Evolutionary conservation across 2,113 vertebrate genomes (phyloP).

Genomic region (Dicerorhinus sumatrensis): DNA sequence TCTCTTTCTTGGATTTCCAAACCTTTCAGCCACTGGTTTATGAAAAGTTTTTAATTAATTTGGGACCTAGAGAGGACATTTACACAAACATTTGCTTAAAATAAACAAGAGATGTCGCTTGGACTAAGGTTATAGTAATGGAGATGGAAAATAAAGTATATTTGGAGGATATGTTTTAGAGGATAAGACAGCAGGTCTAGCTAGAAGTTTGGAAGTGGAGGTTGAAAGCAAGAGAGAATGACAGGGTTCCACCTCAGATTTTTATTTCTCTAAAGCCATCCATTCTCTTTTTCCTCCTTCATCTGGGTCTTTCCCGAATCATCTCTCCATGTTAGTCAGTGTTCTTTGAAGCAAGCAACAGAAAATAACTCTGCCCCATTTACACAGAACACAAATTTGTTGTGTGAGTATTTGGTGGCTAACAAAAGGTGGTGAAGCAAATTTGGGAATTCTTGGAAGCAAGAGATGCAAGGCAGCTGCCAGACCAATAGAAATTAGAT

Average conservation of each 20-base stretch:
- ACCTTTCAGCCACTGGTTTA: not conserved
- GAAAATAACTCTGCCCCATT: not conserved
- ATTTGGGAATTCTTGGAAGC: not conserved
- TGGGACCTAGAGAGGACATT: not conserved
- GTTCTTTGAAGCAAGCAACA: not conserved
- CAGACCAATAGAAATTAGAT: not conserved
- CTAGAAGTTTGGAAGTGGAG: not conserved
- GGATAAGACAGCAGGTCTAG: not conserved
- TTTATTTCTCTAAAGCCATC: not conserved
- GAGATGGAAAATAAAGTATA: not conserved
- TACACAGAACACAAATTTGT: not conserved
- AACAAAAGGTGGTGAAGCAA: not conserved
- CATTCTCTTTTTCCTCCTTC: not conserved
- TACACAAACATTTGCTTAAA: not conserved
- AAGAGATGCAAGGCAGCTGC: not conserved
- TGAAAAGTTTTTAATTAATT: not conserved
- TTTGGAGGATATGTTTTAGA: not conserved
- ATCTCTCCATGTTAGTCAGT: not conserved
- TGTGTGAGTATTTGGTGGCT: not conserved
- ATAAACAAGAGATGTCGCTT: not conserved
- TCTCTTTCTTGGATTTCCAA: not conserved
- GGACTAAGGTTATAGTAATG: not conserved
- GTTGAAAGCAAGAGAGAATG: not conserved
- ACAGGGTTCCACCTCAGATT: not conserved
- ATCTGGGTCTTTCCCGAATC: not conserved